Evolutionary conservation across 2,113 vertebrate genomes (phyloP).

Genomic region (Trematomus loennbergii): DNA sequence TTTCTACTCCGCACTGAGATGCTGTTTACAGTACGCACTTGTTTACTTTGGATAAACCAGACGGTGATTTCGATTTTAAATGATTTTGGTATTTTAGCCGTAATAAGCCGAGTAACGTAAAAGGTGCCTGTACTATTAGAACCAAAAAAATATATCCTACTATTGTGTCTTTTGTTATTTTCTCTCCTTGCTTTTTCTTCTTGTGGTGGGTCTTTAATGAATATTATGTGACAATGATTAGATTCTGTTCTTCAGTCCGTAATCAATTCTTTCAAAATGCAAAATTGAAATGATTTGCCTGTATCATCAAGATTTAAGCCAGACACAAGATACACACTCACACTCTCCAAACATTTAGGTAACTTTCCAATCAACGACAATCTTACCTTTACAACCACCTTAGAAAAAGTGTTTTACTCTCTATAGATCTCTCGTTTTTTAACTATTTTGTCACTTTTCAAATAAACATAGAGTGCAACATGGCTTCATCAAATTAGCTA

Average conservation of each 20-base stretch:
- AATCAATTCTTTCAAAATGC: not conserved
- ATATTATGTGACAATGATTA: not conserved
- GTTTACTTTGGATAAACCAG: constrained; percentile 49
- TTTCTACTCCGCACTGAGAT: constrained; percentile 55
- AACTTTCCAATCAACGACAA: not conserved
- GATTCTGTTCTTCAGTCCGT: not conserved
- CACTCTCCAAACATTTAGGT: no score
- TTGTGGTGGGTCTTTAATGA: not conserved
- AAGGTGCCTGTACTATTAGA: not conserved
- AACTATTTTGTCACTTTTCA: not conserved
- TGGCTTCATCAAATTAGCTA: no score
- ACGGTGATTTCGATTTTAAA: constrained; percentile 50
- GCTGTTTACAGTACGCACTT: constrained; percentile 55
- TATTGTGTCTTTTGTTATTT: not conserved
- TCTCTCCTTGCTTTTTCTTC: not conserved
- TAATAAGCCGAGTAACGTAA: not conserved
- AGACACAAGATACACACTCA: not conserved
- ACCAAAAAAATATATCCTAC: not conserved
- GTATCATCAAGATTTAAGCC: not conserved
- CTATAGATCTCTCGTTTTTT: not conserved
- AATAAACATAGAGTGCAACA: not conserved
- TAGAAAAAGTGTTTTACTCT: not conserved
- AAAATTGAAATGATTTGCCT: not conserved
- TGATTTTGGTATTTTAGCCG: constrained; percentile 41
- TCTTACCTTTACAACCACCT: not conserved